Percentiles rank a stretch among this genome's conserved stretches.
These are phyloP conservation scores for Platycercus adscitus DNA, from an alignment of 2,113 vertebrate genomes.

Conservation along the genomic window DNA sequence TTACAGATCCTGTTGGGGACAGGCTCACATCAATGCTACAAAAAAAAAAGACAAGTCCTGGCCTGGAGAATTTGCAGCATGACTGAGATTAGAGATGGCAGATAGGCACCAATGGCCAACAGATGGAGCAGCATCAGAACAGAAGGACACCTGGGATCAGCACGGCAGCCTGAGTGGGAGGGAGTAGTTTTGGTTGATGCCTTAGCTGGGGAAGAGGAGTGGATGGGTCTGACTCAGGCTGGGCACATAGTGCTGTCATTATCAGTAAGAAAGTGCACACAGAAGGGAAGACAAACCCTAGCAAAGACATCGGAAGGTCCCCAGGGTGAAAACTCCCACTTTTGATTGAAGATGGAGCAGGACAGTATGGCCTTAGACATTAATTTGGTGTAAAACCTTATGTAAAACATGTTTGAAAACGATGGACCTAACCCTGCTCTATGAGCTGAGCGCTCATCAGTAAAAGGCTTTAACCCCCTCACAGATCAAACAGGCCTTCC, in stretches of 20 bases:
- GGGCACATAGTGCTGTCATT: neutral
- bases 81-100: neutral
- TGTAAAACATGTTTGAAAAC: neutral
- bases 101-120: neutral
- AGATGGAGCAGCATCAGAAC: neutral
- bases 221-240: neutral
- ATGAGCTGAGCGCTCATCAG: fast-evolving
- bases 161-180: neutral
- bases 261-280: neutral
- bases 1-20: neutral
- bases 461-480: neutral
- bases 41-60: neutral
- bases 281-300: neutral
- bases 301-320: neutral
- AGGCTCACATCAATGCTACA: neutral
- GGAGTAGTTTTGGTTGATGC: neutral
- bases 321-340: neutral
- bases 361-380: neutral
- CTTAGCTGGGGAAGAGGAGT: neutral
- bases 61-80: neutral
- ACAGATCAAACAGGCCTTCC: neutral
- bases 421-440: neutral
- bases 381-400: neutral
- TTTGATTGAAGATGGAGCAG: neutral
- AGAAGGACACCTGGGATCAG: neutral